Evolutionary conservation across 2,113 vertebrate species (phyloP), one percentile per base, ranked within the genome.

Genomic region (Petrocephalus microphthalmus): DNA sequence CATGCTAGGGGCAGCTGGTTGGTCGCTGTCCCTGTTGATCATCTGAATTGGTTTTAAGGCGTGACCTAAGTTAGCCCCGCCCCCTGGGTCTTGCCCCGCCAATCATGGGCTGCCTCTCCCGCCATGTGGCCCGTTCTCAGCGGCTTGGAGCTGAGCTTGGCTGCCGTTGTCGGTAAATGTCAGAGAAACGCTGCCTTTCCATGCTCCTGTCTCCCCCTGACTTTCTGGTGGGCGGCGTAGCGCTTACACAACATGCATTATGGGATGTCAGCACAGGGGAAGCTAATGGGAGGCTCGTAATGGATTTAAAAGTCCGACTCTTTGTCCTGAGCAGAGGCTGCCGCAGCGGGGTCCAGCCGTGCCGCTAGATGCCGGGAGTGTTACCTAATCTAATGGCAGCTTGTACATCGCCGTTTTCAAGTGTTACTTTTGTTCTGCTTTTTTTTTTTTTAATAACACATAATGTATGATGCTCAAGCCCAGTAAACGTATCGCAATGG

Each of bases 381-480:
- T 92, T 94, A 88, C 90, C 90, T 93, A 91, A 91, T 92, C 92
- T 92, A 86, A 89, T 93, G 91, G 91, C 91, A 11, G 92, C 92
- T 92, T 93, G 84, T 92, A 89, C 90, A 93, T 88, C 89, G 91
- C 87, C 84, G 85, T 89, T 91, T 42, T 22, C 81, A 92, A 89
- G 87, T 91, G 91, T 93, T 93, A 92, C 91, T 92, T 95, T 91
- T 90, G 6, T 87, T 85, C 25, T 78, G 25, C 7, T n/a, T 52
- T 49, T 22, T 83, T 49, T n/a, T 42, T 83, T 49, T n/a, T 45
- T 45, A 45, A 45, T 45, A 81, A 45, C 74, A 8, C 29, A 81
- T 81, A 81, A 42, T 45, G 15, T 81, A 37, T 81, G 74, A 84
- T 84, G 10, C 22, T 85, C 88, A 91, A 84, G 22, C 11, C 15